phyloP scores from a whole-genome alignment of 2,888 invertebrate genomes.

The Euspilapteryx auroguttella region DNA sequence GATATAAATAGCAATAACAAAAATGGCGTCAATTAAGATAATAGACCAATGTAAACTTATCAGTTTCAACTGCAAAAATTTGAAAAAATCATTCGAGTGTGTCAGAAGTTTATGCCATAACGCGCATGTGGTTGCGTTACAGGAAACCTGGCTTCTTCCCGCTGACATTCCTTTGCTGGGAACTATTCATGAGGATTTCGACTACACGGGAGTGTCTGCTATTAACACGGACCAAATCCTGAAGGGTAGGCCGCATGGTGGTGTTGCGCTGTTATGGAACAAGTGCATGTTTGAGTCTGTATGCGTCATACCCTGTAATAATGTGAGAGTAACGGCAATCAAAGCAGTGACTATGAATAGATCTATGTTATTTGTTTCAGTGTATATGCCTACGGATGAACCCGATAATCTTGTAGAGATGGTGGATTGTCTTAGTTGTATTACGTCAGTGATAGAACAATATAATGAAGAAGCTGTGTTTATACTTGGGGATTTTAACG shows the following conservation, averaged over 20 bases:
- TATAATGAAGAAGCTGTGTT: background rate
- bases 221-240: background rate
- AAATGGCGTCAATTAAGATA: slow-evolving; percentile 2
- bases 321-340: background rate
- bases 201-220: background rate
- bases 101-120: slow-evolving; percentile 3
- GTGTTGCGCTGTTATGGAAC: background rate
- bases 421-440: background rate
- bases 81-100: slow-evolving; percentile 4
- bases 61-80: slow-evolving; percentile 4
- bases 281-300: background rate
- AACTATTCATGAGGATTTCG: slow-evolving; percentile 1
- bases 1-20: too few relatives aligned
- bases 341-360: too few relatives aligned
- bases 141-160: slow-evolving; percentile 4
- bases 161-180: too few relatives aligned
- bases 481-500: too few relatives aligned
- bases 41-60: background rate
- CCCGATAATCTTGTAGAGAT: background rate
- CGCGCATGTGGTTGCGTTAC: slow-evolving; percentile 3
- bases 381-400: background rate
- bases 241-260: background rate
- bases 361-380: background rate
- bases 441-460: background rate
- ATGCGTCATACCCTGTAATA: background rate